Evolutionary conservation across 2,888 invertebrate species (phyloP), one percentile per base, ranked within the genome.

Genomic region (Cheiracanthium punctorium): DNA sequence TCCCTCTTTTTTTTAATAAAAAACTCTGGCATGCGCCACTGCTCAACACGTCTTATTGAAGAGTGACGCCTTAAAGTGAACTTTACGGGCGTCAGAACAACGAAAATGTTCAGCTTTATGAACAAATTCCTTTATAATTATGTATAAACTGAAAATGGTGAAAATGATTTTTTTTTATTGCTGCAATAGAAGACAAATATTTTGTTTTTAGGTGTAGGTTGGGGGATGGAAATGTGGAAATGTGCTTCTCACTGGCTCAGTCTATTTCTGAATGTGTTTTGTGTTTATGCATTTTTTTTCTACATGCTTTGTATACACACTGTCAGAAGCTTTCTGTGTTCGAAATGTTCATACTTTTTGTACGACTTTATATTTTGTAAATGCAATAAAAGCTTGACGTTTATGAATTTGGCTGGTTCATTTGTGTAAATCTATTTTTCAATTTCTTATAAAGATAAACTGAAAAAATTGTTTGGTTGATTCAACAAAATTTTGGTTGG

Each of bases 301-400:
- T 67, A 29, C 67, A 7, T 7, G 4, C 12, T 67, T 7, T 17
- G 30, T 67, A n/a, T 67, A 67, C 30, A 67, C 67, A 67, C n/a
- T 67, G 17, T 12, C 67, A 30, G n/a, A 67, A 0, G 67, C 67
- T 67, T 67, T 67, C n/a, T 24, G 32, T 32, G 7, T 67, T 30
- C 4, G n/a, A 67, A 67, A n/a, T 67, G 67, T 17, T 30, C 67
- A 64, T 67, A 67, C 2, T 64, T 67, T 67, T 67, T 67, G 32
- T 67, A 32, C 32, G 32, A 67, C 14, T 30, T 30, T 67, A 4
- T 30, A 67, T 30, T 71, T 71, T 71, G 71, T 71, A 71, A 71
- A 71, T 71, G 41, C 41, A 71, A 71, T 71, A 71, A 71, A 71
- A 17, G 29, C 17, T 29, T 43, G 1, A 43, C 24, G 43, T 24